Evolutionary conservation across 2,888 invertebrate genomes (phyloP), one percentile per base, ranked within the genome.

Genomic region (Hirtodrosophila confusa): DNA sequence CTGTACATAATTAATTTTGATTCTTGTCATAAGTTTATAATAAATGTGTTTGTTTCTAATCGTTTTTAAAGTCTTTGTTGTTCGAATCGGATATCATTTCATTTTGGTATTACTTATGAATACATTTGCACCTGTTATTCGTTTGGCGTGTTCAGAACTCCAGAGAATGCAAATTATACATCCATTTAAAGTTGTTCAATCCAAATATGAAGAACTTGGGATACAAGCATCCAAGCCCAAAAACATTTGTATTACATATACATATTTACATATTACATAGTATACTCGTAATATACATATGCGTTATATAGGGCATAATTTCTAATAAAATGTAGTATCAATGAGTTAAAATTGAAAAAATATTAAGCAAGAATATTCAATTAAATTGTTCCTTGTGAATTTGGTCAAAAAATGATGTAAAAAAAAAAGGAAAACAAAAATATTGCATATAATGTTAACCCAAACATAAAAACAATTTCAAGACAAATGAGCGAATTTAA

Each of bases 401-500:
- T 54, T 70, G 39, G 27, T 69, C 36, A n/a, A 49, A 58, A 71
- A 57, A 39, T 3, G 3, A 11, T 40, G 31, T 47, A 48, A 47
- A 51, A 57, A 40, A 17, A 17, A 53, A 48, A 40, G 39, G 12
- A 40, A 27, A 29, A n/a, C 10, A 41, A 27, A 40, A 27, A 29
- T 48, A 69, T 44, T 57, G 8, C 56, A 69, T 47, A 45, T 40
- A 56, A 64, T 57, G 56, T 51, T 61, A 60, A 65, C 45, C 27
- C 27, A 4, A 27, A 55, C 35, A 61, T 27, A 45, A 54, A 67
- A 54, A 64, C 37, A 57, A 27, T 65, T 57, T 68, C 44, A 61
- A 70, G 17, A 77, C 50, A 72, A 78, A 70, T 78, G 76, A 84
- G 74, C 84, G 84, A 84, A 84, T 84, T 84, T 84, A 84, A 73